phyloP scores from a whole-genome alignment of 1,140 invertebrate genomes.

The Zaprionus davidi region DNA sequence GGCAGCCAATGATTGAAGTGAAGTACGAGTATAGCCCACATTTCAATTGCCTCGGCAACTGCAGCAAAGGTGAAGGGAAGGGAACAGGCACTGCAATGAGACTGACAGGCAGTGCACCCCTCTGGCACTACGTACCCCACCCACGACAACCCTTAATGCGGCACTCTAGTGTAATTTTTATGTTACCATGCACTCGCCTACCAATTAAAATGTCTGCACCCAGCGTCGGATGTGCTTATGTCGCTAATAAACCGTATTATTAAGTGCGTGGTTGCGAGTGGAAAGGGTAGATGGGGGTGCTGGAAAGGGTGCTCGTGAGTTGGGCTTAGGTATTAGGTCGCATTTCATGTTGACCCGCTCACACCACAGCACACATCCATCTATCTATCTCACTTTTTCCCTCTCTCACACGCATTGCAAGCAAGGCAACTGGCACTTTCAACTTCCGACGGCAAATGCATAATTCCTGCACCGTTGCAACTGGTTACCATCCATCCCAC shows the following conservation, averaged over 20 bases:
- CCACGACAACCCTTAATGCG: slow-evolving; percentile 46
- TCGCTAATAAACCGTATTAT: slow-evolving; percentile 83
- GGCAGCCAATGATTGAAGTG: slow-evolving; percentile 81
- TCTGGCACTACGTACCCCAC: neutral
- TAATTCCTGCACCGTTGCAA: slow-evolving; percentile 74
- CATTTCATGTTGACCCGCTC: slow-evolving; percentile 42
- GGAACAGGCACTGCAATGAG: neutral
- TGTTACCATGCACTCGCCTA: slow-evolving; percentile 82
- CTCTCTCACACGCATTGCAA: slow-evolving; percentile 22
- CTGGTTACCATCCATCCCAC: slow-evolving; percentile 15
- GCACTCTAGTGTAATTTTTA: slow-evolving; percentile 77
- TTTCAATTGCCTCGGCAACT: slow-evolving; percentile 70
- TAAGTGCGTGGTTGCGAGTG: slow-evolving; percentile 64
- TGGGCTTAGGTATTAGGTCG: slow-evolving; percentile 34
- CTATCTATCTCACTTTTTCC: slow-evolving; percentile 1
- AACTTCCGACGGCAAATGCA: slow-evolving; percentile 79
- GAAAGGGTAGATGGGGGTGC: slow-evolving; percentile 1
- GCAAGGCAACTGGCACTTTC: slow-evolving; percentile 67
- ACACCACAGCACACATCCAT: neutral
- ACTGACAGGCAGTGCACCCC: slow-evolving; percentile 56
- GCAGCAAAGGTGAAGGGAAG: neutral
- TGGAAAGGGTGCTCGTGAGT: neutral
- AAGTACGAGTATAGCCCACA: slow-evolving; percentile 75
- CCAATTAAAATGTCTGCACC: slow-evolving; percentile 81
- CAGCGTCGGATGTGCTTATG: slow-evolving; percentile 80